Evolutionary conservation across 2,113 vertebrate genomes (phyloP).

Genomic region (Osmerus mordax): DNA sequence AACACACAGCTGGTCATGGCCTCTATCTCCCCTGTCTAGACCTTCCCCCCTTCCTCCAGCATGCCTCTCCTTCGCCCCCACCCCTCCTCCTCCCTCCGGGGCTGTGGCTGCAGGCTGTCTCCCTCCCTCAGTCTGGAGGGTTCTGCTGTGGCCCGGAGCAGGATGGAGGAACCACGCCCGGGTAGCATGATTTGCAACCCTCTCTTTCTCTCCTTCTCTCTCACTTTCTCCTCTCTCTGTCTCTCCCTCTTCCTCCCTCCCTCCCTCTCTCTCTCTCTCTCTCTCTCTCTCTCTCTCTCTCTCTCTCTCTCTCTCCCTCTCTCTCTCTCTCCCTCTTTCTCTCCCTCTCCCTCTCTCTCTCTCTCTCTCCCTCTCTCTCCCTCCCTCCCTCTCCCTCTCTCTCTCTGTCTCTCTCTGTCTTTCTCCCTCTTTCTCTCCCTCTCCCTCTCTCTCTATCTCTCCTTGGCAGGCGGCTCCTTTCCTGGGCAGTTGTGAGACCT

Average conservation of each 20-base stretch:
- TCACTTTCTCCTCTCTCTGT: neutral
- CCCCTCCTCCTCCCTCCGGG: slow-evolving; percentile 8
- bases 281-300: neutral
- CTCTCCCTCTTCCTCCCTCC: slow-evolving; percentile 5
- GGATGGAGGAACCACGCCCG: slow-evolving; percentile 51
- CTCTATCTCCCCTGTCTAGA: slow-evolving; percentile 44
- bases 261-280: neutral
- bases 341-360: slow-evolving; percentile 19
- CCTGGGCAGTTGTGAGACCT: slow-evolving; percentile 53
- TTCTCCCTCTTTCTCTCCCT: neutral
- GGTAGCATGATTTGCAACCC: slow-evolving; percentile 62
- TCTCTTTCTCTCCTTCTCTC: slow-evolving; percentile 39
- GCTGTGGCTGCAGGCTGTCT: slow-evolving; percentile 42
- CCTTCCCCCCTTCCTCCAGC: slow-evolving; percentile 31
- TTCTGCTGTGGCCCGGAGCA: too few relatives aligned
- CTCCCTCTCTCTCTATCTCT: neutral
- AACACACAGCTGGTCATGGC: slow-evolving; percentile 38
- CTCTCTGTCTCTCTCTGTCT: neutral
- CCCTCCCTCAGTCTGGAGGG: neutral
- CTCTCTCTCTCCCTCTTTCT: neutral
- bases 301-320: too few relatives aligned
- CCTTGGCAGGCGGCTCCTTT: neutral
- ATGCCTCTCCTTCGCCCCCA: slow-evolving; percentile 15
- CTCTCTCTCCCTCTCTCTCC: slow-evolving; percentile 20
- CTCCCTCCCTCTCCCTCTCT: neutral